Percentiles rank a stretch among this genome's conserved stretches.
These are phyloP conservation scores for Panonychus citri DNA, from an alignment of 1,140 invertebrate species.

Conservation along the genomic window DNA sequence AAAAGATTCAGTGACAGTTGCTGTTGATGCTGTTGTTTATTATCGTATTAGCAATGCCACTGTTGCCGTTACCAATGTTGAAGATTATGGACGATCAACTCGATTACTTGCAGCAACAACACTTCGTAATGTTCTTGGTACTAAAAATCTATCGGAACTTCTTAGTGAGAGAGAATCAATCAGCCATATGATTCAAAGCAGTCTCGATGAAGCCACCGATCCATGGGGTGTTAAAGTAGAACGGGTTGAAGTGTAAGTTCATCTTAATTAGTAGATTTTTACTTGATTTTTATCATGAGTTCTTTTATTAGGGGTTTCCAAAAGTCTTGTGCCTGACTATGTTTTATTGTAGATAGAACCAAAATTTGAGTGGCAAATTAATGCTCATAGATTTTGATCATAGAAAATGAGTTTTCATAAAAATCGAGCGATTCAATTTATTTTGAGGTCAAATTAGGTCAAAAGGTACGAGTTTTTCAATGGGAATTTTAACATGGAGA, in stretches of 20 bases:
- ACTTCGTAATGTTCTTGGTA: constrained; percentile 30
- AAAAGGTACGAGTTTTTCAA: too few species aligned
- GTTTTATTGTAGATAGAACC: too few species aligned
- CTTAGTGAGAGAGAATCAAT: constrained; percentile 73
- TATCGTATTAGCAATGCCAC: constrained; percentile 62
- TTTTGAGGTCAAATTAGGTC: too few species aligned
- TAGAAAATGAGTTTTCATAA: too few species aligned
- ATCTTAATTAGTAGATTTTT: background rate
- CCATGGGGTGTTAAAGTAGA: constrained; percentile 39
- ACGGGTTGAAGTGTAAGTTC: constrained; percentile 31
- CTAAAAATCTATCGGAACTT: constrained; percentile 66
- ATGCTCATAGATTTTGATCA: too few species aligned
- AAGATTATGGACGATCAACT: constrained; percentile 75
- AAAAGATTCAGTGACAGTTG: constrained; percentile 50
- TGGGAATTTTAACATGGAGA: too few species aligned
- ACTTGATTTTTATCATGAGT: background rate
- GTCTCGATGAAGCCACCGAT: constrained; percentile 33
- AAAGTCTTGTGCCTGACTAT: too few species aligned
- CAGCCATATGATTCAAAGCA: constrained; percentile 49
- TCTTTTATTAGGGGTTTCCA: too few species aligned
- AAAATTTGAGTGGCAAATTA: too few species aligned
- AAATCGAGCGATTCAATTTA: too few species aligned
- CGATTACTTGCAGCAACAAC: constrained; percentile 25
- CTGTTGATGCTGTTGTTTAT: constrained; percentile 55
- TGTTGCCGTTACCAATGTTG: constrained; percentile 85